Conservation (phyloP, 2,888 invertebrate species). For the Buathra laborator region DNA sequence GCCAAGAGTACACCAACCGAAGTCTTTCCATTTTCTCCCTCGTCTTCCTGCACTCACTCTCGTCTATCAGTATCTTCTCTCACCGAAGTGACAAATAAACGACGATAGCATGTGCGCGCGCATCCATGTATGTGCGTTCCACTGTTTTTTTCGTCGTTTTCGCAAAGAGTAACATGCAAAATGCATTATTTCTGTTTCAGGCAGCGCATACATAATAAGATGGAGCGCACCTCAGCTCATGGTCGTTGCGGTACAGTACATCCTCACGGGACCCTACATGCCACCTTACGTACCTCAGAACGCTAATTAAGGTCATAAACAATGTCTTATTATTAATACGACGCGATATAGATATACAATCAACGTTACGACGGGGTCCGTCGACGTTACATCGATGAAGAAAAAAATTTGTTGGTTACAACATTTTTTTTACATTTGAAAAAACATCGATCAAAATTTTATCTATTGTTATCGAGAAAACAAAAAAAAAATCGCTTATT, state of each 20-base stretch:
- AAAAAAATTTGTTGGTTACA: neutral
- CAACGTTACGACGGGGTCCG: neutral
- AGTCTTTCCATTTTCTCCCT: conserved; percentile 10
- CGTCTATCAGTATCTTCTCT: conserved; percentile 36
- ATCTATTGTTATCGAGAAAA: too few relatives aligned
- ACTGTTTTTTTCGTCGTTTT: neutral
- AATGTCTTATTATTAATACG: conserved; percentile 9
- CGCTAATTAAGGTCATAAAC: conserved; percentile 74
- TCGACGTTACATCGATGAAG: conserved; percentile 12
- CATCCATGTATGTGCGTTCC: conserved; percentile 14
- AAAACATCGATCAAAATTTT: neutral
- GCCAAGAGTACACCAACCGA: conserved; percentile 22
- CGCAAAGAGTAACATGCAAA: conserved; percentile 74
- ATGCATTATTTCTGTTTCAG: conserved; percentile 81
- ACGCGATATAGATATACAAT: conserved; percentile 1
- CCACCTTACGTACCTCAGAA: conserved; percentile 83
- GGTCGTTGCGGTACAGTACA: conserved; percentile 84
- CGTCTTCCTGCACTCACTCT: conserved; percentile 11
- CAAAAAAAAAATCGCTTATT: too few relatives aligned
- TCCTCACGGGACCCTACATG: conserved; percentile 84
- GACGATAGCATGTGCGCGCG: neutral
- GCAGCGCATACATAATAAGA: conserved; percentile 83
- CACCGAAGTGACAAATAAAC: conserved; percentile 32
- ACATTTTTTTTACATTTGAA: neutral
- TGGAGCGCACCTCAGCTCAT: conserved; percentile 84